Conservation (phyloP, 2,113 vertebrate species). For the Apaloderma vittatum region DNA sequence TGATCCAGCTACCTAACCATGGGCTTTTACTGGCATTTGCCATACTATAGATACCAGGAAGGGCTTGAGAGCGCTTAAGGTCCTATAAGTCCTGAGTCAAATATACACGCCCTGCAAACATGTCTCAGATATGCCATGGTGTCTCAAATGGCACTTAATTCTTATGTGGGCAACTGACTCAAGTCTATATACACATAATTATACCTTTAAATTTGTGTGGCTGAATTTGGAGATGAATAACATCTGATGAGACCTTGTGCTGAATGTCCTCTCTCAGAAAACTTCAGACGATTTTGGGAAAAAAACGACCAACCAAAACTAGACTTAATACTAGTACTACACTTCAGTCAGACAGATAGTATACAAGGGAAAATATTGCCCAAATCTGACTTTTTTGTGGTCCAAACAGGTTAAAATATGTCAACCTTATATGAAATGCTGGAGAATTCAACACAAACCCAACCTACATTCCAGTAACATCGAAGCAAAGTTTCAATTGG, state of each 20-base stretch:
- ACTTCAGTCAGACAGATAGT: not conserved
- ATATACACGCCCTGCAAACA: not conserved
- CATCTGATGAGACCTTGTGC: not conserved
- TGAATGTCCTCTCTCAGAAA: not conserved
- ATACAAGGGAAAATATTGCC: not conserved
- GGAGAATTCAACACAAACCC: not conserved
- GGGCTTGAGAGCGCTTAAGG: not conserved
- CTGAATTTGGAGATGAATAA: not conserved
- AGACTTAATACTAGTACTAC: not conserved
- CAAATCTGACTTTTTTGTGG: not conserved
- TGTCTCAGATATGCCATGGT: not conserved
- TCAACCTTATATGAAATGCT: not conserved
- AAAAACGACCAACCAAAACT: not conserved
- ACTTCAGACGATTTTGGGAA: not conserved
- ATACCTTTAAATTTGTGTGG: not conserved
- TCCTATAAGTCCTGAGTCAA: not conserved
- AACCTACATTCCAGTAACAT: constrained; percentile 18
- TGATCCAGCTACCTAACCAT: not conserved
- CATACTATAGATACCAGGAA: not conserved
- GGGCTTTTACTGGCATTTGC: not conserved
- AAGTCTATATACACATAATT: not conserved
- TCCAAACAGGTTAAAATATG: not conserved
- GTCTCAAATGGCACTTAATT: not conserved
- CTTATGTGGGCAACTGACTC: not conserved
- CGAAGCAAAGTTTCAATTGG: constrained; percentile 25